Base-by-base conservation (phyloP, 2,113 vertebrate genomes). In the Lagopus leucura region DNA sequence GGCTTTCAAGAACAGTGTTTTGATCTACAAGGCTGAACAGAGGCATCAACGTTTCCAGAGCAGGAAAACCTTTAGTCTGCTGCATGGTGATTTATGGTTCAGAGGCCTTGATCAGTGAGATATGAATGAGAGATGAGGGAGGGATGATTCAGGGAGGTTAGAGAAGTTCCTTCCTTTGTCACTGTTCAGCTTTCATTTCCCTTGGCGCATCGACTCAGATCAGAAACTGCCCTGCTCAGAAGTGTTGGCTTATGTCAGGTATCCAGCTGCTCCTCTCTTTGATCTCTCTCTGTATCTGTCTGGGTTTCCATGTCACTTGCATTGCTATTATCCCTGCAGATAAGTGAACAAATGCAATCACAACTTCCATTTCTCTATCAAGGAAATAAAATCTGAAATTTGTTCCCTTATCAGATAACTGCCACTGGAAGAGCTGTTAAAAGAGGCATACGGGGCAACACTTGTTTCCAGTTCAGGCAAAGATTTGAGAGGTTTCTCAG, bases 211-310 rank as follows among this genome's bases (percentile, higher is more conserved):
- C 82, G 43, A 81, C 69, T 78, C 74, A 71, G 88, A 87, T 86
- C 57, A 95, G 38, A 91, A 95, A 90, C 73, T 60, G 21, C 57
- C 69, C 74, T 36, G 36, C 79, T 82, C 25, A 64, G 63, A 84
- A 70, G 25, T 34, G 17, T 82, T 94, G 74, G 8, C 61, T 74
- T 78, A 43, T 86, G 42, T 72, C 57, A 72, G 22, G 6, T 74
- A 77, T 38, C 34, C 64, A 76, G n/a, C 36, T 84, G 57, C 45
- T 55, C 27, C 77, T 90, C 63, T 82, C 18, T 84, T 87, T 81
- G 54, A 61, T 88, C 50, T 85, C 75, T 66, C 4, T 38, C 61
- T 89, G 30, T 70, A 27, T 61, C 66, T 82, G 28, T n/a, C 58
- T 57, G 30, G 21, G 16, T 66, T 94, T 32, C 38, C 54, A 13